Percentiles rank a stretch among this genome's conserved stretches.
Conservation (phyloP, 2,888 invertebrate genomes). For the Athripsodes cinereus region DNA sequence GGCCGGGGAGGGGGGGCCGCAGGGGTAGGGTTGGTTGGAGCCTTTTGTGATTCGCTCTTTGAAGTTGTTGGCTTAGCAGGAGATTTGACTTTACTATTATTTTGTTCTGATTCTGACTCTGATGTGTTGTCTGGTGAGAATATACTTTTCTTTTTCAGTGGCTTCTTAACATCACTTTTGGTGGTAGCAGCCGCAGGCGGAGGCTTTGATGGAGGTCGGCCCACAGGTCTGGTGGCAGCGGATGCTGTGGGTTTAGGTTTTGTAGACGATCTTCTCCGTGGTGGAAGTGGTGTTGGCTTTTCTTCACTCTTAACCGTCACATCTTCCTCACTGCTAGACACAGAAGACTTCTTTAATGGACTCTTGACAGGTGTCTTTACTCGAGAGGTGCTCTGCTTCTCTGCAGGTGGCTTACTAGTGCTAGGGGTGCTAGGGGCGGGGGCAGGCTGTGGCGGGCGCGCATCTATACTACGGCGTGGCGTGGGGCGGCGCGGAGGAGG, state of each 20-base stretch:
- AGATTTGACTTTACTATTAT: slow-evolving; percentile 38
- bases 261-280: slow-evolving; percentile 46
- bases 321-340: slow-evolving; percentile 38
- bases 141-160: slow-evolving; percentile 66
- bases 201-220: slow-evolving; percentile 30
- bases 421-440: neutral
- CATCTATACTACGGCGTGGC: slow-evolving; percentile 17
- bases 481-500: slow-evolving; percentile 14
- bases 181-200: slow-evolving; percentile 32
- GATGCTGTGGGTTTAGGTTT: slow-evolving; percentile 59
- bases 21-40: slow-evolving; percentile 29
- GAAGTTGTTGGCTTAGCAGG: slow-evolving; percentile 31
- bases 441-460: slow-evolving; percentile 12
- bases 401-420: slow-evolving; percentile 8
- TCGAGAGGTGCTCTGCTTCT: slow-evolving; percentile 22
- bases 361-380: slow-evolving; percentile 25
- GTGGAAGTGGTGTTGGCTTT: slow-evolving; percentile 32
- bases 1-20: slow-evolving; percentile 27
- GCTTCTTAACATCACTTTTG: slow-evolving; percentile 31
- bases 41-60: slow-evolving; percentile 30
- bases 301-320: slow-evolving; percentile 12
- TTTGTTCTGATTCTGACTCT: slow-evolving; percentile 43
- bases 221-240: slow-evolving; percentile 32
- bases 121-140: slow-evolving; percentile 72
- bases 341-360: slow-evolving; percentile 40